These are phyloP conservation scores for Yasuhikotakia modesta DNA, from an alignment of 2,797 vertebrate species.

Conservation along the genomic window DNA sequence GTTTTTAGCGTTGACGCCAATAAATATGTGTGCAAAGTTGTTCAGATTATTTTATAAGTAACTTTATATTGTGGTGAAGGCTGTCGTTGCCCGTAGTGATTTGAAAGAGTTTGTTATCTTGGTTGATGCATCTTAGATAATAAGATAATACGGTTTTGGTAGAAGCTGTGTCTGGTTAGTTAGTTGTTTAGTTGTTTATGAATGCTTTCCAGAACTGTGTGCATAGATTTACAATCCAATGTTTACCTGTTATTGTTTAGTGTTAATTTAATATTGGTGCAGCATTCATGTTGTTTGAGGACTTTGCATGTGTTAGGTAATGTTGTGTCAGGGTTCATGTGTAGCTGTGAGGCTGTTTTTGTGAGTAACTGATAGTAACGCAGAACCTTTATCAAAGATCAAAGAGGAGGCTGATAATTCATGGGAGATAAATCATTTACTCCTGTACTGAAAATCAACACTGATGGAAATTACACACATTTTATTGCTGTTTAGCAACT, in stretches of 20 bases:
- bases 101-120: background rate
- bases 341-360: background rate
- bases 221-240: background rate
- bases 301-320: background rate
- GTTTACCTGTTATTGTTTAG: background rate
- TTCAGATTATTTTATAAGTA: background rate
- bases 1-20: no score
- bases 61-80: background rate
- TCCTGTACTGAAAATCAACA: constrained; percentile 8
- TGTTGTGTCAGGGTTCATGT: background rate
- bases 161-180: background rate
- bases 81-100: background rate
- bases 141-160: background rate
- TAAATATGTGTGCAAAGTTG: no score
- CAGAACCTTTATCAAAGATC: constrained; percentile 25
- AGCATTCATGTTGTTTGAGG: background rate
- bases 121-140: constrained; percentile 9
- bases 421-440: constrained; percentile 51
- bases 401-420: constrained; percentile 26
- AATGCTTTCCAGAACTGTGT: background rate
- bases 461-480: constrained; percentile 6
- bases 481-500: constrained; percentile 29
- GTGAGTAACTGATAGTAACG: background rate
- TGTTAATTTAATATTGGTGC: background rate
- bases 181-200: background rate